These are phyloP conservation scores for Zapus hudsonius DNA, from an alignment of 2,113 vertebrate genomes.

Conservation along the genomic window DNA sequence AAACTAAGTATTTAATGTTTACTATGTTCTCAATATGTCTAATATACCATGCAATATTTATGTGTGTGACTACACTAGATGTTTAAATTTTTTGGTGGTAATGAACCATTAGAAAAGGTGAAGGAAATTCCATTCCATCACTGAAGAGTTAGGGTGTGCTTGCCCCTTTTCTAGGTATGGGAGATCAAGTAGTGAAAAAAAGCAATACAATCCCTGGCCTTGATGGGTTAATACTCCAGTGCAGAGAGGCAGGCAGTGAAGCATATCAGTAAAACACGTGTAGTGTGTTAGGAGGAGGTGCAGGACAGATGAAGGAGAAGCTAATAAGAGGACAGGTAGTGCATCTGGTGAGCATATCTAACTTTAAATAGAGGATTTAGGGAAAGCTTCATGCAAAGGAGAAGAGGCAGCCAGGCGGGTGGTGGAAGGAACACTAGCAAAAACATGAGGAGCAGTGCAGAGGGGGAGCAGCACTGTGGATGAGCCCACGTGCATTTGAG, in stretches of 20 bases:
- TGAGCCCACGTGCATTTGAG: not conserved
- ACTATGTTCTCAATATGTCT: not conserved
- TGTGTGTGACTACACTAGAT: not conserved
- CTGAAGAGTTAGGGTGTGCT: not conserved
- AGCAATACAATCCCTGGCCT: not conserved
- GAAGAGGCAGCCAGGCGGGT: not conserved
- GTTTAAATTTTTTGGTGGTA: not conserved
- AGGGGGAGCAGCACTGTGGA: not conserved
- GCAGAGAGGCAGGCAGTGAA: not conserved
- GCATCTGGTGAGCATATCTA: not conserved
- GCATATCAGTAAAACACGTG: not conserved
- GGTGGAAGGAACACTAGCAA: not conserved
- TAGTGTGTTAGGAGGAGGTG: not conserved
- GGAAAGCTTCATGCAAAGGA: not conserved
- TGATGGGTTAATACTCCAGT: not conserved
- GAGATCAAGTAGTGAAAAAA: not conserved
- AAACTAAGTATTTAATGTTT: slow-evolving; percentile 20
- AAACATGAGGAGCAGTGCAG: too few species aligned
- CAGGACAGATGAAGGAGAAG: not conserved
- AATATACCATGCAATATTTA: not conserved
- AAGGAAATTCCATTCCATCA: not conserved
- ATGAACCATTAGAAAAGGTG: not conserved
- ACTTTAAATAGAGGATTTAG: not conserved
- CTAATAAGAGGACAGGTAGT: fast-evolving
- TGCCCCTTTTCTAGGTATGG: not conserved